Percentiles rank a stretch among this genome's conserved stretches.
Conservation (phyloP, 2,888 invertebrate genomes). For the Trissonchulus latispiculum region DNA sequence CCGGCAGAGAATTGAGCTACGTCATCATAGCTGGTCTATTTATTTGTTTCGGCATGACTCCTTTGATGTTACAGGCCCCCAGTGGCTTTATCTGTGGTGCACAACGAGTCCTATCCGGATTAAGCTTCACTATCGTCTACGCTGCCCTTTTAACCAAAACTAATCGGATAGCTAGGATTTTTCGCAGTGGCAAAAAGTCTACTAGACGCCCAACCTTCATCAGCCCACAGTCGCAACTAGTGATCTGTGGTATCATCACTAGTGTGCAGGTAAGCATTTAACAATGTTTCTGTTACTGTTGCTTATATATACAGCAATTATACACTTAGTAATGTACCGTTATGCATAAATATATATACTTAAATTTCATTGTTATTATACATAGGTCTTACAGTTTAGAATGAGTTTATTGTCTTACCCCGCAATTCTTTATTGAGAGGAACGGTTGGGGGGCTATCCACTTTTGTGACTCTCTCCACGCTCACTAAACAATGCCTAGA, state of each 20-base stretch:
- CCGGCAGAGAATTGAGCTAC: constrained; percentile 48
- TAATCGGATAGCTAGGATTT: constrained; percentile 46
- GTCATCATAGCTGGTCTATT: constrained; percentile 45
- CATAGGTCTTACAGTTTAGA: too few species aligned
- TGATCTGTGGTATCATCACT: constrained; percentile 46
- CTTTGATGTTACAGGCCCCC: constrained; percentile 45
- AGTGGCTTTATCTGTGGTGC: constrained; percentile 44
- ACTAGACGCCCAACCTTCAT: constrained; percentile 48
- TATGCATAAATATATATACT: too few species aligned
- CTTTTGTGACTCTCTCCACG: too few species aligned
- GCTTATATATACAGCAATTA: too few species aligned
- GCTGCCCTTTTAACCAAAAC: constrained; percentile 48
- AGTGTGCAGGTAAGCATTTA: constrained; percentile 39
- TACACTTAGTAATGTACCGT: too few species aligned
- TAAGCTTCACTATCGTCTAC: constrained; percentile 47
- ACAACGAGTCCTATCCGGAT: constrained; percentile 46
- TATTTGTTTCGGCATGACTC: constrained; percentile 45
- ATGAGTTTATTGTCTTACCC: too few species aligned
- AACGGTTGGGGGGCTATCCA: too few species aligned
- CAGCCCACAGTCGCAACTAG: constrained; percentile 48
- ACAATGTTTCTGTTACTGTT: too few species aligned
- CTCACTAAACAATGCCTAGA: too few species aligned
- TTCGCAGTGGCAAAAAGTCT: constrained; percentile 46
- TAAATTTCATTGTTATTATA: too few species aligned
- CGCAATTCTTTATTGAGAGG: too few species aligned